These are phyloP conservation scores for Corvus cornix DNA, from an alignment of 2,113 vertebrate species.

Conservation along the genomic window DNA sequence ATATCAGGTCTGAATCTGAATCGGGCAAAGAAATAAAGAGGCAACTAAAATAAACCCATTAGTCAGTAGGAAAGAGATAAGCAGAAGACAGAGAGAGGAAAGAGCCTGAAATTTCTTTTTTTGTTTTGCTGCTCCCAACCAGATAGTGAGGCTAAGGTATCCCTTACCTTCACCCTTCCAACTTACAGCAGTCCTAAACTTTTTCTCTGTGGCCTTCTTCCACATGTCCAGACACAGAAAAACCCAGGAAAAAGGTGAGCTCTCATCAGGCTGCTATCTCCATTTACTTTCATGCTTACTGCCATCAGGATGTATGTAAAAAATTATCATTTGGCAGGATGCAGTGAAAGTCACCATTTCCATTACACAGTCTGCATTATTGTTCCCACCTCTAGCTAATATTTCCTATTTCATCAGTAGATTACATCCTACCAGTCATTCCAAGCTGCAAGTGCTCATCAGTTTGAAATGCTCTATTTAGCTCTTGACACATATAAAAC, in stretches of 20 bases:
- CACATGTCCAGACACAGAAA: not conserved
- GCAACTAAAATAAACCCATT: not conserved
- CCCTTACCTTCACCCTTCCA: not conserved
- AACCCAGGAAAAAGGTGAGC: not conserved
- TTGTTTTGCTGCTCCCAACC: not conserved
- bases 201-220: not conserved
- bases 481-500: not conserved
- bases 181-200: not conserved
- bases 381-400: not conserved
- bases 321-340: not conserved
- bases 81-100: not conserved
- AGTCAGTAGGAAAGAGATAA: not conserved
- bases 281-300: not conserved
- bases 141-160: not conserved
- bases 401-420: constrained; percentile 17
- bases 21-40: not conserved
- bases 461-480: not conserved
- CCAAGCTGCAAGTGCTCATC: not conserved
- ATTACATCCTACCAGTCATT: not conserved
- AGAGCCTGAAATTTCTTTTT: not conserved
- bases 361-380: not conserved
- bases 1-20: not conserved
- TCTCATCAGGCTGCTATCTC: not conserved
- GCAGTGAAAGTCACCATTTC: not conserved
- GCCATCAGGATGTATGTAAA: not conserved